Evolutionary conservation across 2,888 invertebrate genomes (phyloP).

Genomic region (Dascillus cervinus): DNA sequence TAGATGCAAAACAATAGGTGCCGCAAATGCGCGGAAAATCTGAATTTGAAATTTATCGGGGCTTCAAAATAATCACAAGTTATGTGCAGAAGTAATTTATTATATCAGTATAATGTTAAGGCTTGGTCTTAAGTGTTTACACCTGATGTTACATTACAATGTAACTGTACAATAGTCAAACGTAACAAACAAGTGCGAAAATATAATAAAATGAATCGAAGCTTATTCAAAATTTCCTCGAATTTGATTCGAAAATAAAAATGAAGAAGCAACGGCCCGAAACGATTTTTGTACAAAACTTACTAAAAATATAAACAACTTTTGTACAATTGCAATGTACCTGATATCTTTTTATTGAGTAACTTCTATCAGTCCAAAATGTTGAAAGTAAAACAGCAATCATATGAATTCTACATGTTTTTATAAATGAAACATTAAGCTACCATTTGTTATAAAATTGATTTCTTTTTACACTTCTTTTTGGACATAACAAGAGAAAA

Average conservation of each 20-base stretch:
- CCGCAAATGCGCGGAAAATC: too few relatives aligned
- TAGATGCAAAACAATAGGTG: too few relatives aligned
- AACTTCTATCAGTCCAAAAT: slow-evolving; percentile 31
- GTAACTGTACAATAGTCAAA: slow-evolving; percentile 38
- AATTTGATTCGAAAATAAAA: too few relatives aligned
- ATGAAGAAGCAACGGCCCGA: too few relatives aligned
- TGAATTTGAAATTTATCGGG: not conserved
- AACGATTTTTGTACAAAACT: too few relatives aligned
- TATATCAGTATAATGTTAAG: slow-evolving; percentile 45
- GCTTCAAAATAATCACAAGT: not conserved
- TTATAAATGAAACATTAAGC: slow-evolving; percentile 22
- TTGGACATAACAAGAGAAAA: too few relatives aligned
- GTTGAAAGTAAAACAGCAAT: slow-evolving; percentile 23
- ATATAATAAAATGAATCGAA: too few relatives aligned
- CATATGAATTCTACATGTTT: slow-evolving; percentile 7
- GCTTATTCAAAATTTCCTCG: too few relatives aligned
- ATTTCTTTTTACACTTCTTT: slow-evolving; percentile 15
- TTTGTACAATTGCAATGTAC: slow-evolving; percentile 33
- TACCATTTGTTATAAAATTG: slow-evolving; percentile 19
- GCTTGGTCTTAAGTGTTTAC: slow-evolving; percentile 45
- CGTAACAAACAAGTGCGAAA: too few relatives aligned
- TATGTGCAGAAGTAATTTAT: slow-evolving; percentile 42
- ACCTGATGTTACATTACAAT: slow-evolving; percentile 42
- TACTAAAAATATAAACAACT: slow-evolving; percentile 14
- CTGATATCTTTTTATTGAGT: slow-evolving; percentile 26